Base-by-base conservation (phyloP, 2,888 invertebrate genomes). In the Digitonthophagus gazella region DNA sequence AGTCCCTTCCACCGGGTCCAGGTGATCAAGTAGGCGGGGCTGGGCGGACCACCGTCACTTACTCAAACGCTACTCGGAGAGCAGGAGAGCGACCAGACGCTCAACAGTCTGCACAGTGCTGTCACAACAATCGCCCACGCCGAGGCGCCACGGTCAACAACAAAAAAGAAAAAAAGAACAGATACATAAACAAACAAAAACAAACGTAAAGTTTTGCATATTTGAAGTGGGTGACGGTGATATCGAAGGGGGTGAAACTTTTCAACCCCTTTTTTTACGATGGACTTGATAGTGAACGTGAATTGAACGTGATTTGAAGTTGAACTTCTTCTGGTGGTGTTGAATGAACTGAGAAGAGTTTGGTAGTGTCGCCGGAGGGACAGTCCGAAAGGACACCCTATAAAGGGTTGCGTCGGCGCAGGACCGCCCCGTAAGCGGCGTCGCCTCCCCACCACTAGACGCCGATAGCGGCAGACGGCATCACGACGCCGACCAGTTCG, bases 401-500 rank as follows among this genome's bases (percentile, higher is more conserved):
- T 18, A 18, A 61, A 20, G 61, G 61, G 61, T 20, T 18, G 79
- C 80, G 81, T 79, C 82, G 82, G 80, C 78, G 78, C 81, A 80
- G 80, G 18, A 82, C 82, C 81, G 80, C 80, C 80, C 78, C 79
- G 76, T 61, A 18, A 61, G 18, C 61, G 28, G 72, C 74, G 75
- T 71, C 74, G 75, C 74, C 80, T 44, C 82, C 80, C 80, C 80
- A 81, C 82, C 81, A 79, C 76, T 75, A 73, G 75, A 76, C 79
- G 80, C 78, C 81, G 81, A 69, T 78, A 76, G 76, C 75, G 77
- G 79, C 80, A 83, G 81, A 82, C 79, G 80, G 82, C 82, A 81
- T 80, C 82, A 80, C 82, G 82, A 80, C 83, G 83, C 80, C 81
- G 81, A 76, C 75, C 78, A 78, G 81, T 79, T 79, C 80, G 80